Evolutionary conservation across 2,113 vertebrate species (phyloP).

Genomic region (Antennarius striatus): DNA sequence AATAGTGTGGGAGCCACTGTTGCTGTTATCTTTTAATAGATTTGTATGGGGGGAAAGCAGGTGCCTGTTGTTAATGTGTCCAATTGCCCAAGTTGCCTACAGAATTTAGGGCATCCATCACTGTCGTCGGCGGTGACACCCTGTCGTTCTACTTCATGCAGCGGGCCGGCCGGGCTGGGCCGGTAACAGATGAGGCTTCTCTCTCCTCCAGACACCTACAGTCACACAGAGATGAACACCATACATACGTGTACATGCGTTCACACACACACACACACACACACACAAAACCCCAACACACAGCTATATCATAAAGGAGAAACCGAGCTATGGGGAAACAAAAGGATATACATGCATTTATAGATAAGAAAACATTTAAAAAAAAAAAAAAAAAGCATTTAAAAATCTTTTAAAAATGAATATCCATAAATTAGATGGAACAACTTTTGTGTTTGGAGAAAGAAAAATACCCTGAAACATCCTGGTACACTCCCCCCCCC

Average conservation of each 20-base stretch:
- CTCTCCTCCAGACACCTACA: slow-evolving; percentile 75
- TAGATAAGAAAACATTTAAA: not conserved
- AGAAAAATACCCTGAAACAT: slow-evolving; percentile 20
- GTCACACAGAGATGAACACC: slow-evolving; percentile 65
- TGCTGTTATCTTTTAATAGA: slow-evolving; percentile 88
- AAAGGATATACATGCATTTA: slow-evolving; percentile 1
- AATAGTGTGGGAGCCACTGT: slow-evolving; percentile 78
- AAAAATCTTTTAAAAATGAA: not conserved
- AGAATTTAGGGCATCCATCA: slow-evolving; percentile 84
- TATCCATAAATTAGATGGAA: not conserved
- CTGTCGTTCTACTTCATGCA: slow-evolving; percentile 79
- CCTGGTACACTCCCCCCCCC: slow-evolving; percentile 23
- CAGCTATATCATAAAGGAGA: slow-evolving; percentile 56
- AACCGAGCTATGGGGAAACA: slow-evolving; percentile 35
- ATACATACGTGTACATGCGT: slow-evolving; percentile 57
- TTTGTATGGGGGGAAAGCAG: slow-evolving; percentile 83
- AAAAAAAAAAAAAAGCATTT: not conserved
- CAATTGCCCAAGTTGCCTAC: slow-evolving; percentile 84
- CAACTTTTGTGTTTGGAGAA: not conserved
- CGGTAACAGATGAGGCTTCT: slow-evolving; percentile 82
- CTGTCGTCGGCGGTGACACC: slow-evolving; percentile 78
- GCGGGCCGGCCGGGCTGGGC: slow-evolving; percentile 68
- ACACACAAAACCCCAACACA: not conserved
- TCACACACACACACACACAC: slow-evolving; percentile 58
- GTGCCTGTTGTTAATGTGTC: slow-evolving; percentile 85